These are phyloP conservation scores for Caenorhabditis remanei DNA, from an alignment of 1,140 invertebrate species.

Conservation along the genomic window DNA sequence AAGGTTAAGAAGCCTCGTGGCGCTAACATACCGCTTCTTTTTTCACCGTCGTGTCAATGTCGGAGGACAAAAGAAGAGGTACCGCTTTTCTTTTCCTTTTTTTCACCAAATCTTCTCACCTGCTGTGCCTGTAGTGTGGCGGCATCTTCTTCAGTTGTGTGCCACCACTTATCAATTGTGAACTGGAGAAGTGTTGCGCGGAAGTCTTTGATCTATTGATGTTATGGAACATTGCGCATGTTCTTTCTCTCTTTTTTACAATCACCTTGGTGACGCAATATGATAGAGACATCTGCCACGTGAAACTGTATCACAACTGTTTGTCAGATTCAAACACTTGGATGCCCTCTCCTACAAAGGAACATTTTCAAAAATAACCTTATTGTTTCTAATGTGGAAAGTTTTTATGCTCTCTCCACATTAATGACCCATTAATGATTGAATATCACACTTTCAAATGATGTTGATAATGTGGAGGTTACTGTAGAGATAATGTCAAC, in stretches of 20 bases:
- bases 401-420: too few relatives aligned
- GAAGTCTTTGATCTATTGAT: constrained; percentile 25
- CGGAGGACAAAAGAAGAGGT: neutral
- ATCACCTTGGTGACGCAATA: neutral
- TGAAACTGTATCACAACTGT: neutral
- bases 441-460: too few relatives aligned
- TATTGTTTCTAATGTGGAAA: too few relatives aligned
- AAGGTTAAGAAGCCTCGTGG: constrained; percentile 40
- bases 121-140: constrained; percentile 9
- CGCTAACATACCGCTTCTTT: constrained; percentile 48
- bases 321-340: too few relatives aligned
- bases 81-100: neutral
- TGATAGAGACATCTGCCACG: neutral
- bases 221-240: neutral
- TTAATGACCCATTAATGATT: too few relatives aligned
- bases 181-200: neutral
- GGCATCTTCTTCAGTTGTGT: constrained; percentile 18
- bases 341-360: too few relatives aligned
- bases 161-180: constrained; percentile 24
- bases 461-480: too few relatives aligned
- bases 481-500: too few relatives aligned
- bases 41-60: constrained; percentile 38
- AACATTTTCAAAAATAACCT: too few relatives aligned
- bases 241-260: neutral
- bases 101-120: constrained; percentile 13